Evolutionary conservation across 1,140 invertebrate species (phyloP).

Genomic region (Nephila pilipes): DNA sequence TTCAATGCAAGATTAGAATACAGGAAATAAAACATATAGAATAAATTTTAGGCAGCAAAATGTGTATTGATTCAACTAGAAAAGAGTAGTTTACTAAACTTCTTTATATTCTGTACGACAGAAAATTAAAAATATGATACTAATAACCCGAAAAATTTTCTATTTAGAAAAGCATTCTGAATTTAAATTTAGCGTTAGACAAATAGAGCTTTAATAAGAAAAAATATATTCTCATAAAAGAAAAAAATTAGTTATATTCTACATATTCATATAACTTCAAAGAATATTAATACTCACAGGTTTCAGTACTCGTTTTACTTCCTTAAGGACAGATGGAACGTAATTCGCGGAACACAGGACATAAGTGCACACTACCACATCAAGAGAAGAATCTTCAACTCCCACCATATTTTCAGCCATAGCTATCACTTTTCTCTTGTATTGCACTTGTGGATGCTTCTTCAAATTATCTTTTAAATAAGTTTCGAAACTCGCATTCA

Average conservation of each 20-base stretch:
- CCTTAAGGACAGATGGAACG: constrained; percentile 78
- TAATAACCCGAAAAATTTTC: too few relatives aligned
- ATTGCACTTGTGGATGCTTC: not conserved
- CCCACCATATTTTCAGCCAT: constrained; percentile 80
- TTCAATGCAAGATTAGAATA: too few relatives aligned
- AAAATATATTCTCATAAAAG: not conserved
- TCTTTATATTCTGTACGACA: too few relatives aligned
- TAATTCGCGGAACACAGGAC: constrained; percentile 80
- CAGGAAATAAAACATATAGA: too few relatives aligned
- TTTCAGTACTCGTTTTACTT: constrained; percentile 80
- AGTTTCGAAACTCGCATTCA: constrained; percentile 37
- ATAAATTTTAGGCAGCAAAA: too few relatives aligned
- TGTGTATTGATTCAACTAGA: too few relatives aligned
- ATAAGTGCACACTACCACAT: constrained; percentile 80
- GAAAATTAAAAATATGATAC: too few relatives aligned
- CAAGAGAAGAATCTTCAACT: constrained; percentile 79
- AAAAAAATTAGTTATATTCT: too few relatives aligned
- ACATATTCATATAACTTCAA: not conserved
- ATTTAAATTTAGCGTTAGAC: not conserved
- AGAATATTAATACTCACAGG: constrained; percentile 72
- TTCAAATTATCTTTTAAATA: constrained; percentile 50
- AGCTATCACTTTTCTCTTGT: not conserved
- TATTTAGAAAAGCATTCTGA: not conserved
- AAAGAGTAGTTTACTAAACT: too few relatives aligned
- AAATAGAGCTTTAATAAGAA: not conserved